phyloP scores from a whole-genome alignment of 2,888 invertebrate genomes.

The Phlogophora meticulosa region DNA sequence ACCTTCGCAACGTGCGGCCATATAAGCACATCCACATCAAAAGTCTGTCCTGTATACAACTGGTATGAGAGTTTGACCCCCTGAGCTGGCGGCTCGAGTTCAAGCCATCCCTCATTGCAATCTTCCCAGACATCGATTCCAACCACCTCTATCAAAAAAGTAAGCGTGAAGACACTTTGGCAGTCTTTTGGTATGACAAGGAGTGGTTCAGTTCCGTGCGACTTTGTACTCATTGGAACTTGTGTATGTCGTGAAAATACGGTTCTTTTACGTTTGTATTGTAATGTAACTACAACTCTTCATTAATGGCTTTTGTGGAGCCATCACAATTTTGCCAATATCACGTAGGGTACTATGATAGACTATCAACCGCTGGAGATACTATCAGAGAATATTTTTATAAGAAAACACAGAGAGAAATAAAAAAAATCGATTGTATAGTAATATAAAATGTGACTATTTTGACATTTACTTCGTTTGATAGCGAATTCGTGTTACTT shows the following conservation, averaged over 20 bases:
- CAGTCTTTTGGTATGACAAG: conserved; percentile 53
- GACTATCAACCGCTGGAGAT: too few relatives aligned
- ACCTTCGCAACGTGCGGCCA: conserved; percentile 87
- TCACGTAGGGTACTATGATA: too few relatives aligned
- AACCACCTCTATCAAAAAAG: conserved; percentile 83
- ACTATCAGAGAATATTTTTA: too few relatives aligned
- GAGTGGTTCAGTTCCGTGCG: not conserved
- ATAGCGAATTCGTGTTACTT: not conserved
- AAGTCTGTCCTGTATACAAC: conserved; percentile 78
- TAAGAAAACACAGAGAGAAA: too few relatives aligned
- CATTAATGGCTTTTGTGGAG: too few relatives aligned
- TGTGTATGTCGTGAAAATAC: not conserved
- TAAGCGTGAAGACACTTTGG: conserved; percentile 79
- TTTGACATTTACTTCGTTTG: conserved; percentile 12
- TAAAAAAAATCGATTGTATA: too few relatives aligned
- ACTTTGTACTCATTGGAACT: not conserved
- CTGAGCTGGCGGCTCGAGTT: conserved; percentile 67
- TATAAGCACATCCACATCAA: conserved; percentile 80
- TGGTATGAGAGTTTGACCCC: conserved; percentile 81
- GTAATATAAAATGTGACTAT: not conserved
- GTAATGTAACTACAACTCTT: too few relatives aligned
- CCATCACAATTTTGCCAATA: too few relatives aligned
- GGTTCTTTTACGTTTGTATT: not conserved
- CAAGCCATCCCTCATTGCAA: conserved; percentile 79
- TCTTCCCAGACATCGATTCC: conserved; percentile 82